phyloP scores from a whole-genome alignment of 2,888 invertebrate genomes.

The Nemotelus nigrinus region DNA sequence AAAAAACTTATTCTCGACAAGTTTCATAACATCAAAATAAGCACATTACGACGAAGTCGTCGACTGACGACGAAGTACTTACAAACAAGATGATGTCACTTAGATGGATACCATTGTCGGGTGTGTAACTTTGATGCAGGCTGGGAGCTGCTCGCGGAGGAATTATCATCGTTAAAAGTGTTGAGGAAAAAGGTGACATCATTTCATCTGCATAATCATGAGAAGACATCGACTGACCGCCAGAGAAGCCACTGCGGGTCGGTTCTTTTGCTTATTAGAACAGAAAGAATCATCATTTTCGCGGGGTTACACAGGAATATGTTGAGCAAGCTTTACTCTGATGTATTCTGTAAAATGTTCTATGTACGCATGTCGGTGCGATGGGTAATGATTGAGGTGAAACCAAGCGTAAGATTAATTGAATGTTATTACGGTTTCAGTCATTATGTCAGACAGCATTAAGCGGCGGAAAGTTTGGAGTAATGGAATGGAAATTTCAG shows the following conservation, averaged over 20 bases:
- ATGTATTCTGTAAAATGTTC: too few species aligned
- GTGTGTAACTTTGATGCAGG: neutral
- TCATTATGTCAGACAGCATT: neutral
- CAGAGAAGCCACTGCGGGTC: neutral
- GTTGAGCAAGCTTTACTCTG: neutral
- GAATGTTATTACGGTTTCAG: neutral
- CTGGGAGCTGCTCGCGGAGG: neutral
- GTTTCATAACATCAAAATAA: neutral
- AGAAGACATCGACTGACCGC: slow-evolving; percentile 2
- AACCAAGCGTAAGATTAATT: slow-evolving; percentile 22
- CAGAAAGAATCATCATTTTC: slow-evolving; percentile 9
- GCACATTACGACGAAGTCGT: neutral
- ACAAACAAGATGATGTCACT: neutral
- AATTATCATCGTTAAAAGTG: neutral
- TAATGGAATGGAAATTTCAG: too few species aligned
- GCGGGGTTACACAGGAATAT: neutral
- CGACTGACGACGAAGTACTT: too few species aligned
- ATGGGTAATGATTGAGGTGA: slow-evolving; percentile 18
- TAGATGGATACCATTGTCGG: neutral
- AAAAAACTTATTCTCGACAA: neutral
- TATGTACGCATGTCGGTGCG: too few species aligned
- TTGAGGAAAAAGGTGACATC: slow-evolving; percentile 32
- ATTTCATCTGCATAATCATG: slow-evolving; percentile 36
- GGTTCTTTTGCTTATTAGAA: neutral
- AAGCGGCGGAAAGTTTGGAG: too few species aligned